A percentile compares a stretch with the other conserved stretches of the same genome.
Conservation (phyloP, 92 coral and sea anemone genomes). For the Galaxea fascicularis region DNA sequence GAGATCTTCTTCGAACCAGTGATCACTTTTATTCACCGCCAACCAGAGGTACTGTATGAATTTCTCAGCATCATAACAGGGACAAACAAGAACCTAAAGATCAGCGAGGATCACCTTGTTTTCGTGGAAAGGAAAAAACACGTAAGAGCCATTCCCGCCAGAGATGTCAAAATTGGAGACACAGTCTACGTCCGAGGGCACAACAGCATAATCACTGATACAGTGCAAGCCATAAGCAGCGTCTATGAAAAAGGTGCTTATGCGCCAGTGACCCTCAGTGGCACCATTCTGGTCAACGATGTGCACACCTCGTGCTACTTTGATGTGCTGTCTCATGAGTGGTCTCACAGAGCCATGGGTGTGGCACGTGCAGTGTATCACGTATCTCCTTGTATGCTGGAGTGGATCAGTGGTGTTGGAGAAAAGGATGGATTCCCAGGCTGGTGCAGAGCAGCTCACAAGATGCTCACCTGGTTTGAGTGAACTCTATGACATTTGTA, state of each 20-base stretch:
- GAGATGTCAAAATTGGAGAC: constrained; percentile 41
- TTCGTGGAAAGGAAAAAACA: constrained; percentile 35
- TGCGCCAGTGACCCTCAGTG: constrained; percentile 57
- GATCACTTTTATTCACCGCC: constrained; percentile 21
- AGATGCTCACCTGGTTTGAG: too few species aligned
- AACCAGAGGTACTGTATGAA: neutral
- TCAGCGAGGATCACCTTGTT: constrained; percentile 52
- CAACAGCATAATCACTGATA: too few species aligned
- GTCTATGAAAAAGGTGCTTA: constrained; percentile 53
- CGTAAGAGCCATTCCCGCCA: constrained; percentile 47
- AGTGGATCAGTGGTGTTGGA: constrained; percentile 50
- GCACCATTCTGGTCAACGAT: constrained; percentile 55
- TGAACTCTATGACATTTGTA: too few species aligned
- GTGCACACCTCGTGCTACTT: constrained; percentile 65
- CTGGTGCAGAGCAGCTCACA: constrained; percentile 57
- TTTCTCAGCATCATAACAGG: constrained; percentile 12
- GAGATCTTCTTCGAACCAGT: constrained; percentile 3
- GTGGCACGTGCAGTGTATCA: constrained; percentile 42
- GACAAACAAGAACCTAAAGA: constrained; percentile 30
- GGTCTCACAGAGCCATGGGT: constrained; percentile 53
- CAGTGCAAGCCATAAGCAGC: constrained; percentile 3
- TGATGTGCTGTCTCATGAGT: constrained; percentile 59
- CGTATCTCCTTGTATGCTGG: constrained; percentile 37
- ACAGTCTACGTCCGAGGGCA: neutral
- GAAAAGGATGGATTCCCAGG: constrained; percentile 55